A percentile compares a stretch with the other conserved stretches of the same genome.
Conservation (phyloP, 1,140 invertebrate genomes). For the Drosophila willistoni region DNA sequence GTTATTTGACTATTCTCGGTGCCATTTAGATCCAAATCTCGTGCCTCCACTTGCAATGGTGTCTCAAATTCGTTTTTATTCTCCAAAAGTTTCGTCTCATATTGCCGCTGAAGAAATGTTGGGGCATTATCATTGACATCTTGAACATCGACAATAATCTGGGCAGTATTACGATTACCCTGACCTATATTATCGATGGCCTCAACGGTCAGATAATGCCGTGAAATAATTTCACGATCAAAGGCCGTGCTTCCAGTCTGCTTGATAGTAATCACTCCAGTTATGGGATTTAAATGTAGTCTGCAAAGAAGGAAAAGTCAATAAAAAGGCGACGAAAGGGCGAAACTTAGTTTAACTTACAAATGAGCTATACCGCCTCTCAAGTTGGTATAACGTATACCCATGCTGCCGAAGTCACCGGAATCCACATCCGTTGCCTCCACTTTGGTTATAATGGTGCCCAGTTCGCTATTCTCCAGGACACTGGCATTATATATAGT, state of each 20-base stretch:
- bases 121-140: conserved; percentile 96
- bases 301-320: conserved; percentile 83
- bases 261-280: conserved; percentile 93
- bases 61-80: conserved; percentile 91
- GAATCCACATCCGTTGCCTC: conserved; percentile 93
- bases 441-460: conserved; percentile 92
- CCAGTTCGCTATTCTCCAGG: conserved; percentile 92
- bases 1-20: conserved; percentile 93
- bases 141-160: conserved; percentile 92
- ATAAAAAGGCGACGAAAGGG: neutral
- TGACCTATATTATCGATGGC: conserved; percentile 93
- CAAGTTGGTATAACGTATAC: conserved; percentile 93
- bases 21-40: conserved; percentile 93
- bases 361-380: conserved; percentile 90
- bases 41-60: conserved; percentile 90
- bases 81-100: conserved; percentile 92
- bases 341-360: conserved; percentile 87
- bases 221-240: conserved; percentile 93
- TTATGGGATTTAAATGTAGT: conserved; percentile 90
- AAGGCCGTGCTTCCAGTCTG: conserved; percentile 89
- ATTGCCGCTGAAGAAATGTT: conserved; percentile 91
- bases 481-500: conserved; percentile 90
- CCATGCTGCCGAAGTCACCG: conserved; percentile 92
- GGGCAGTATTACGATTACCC: conserved; percentile 94
- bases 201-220: conserved; percentile 95